A percentile compares a stretch with the other conserved stretches of the same genome.
phyloP scores from a whole-genome alignment of 2,888 invertebrate genomes.

The Dicranocentrus wangi region DNA sequence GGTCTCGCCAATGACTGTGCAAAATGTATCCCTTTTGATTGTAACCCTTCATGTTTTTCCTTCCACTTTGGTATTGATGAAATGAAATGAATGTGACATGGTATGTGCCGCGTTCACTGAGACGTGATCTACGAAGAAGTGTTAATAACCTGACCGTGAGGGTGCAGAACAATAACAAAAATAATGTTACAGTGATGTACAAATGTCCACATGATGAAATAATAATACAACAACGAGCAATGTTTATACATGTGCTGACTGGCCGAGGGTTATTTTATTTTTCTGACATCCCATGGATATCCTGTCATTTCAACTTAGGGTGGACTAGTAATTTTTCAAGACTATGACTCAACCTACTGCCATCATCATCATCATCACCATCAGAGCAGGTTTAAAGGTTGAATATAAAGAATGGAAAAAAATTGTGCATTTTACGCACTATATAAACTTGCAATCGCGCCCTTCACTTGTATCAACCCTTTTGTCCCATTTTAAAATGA shows the following conservation, averaged over 20 bases:
- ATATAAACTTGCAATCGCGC: no score
- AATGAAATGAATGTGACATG: no score
- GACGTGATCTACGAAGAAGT: slow-evolving; percentile 20
- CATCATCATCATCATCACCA: no score
- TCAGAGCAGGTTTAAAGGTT: no score
- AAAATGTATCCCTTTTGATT: no score
- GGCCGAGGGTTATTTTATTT: background rate
- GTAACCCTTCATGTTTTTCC: background rate
- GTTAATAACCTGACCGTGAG: slow-evolving; percentile 60
- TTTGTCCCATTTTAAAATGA: slow-evolving; percentile 21
- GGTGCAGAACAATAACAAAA: slow-evolving; percentile 26
- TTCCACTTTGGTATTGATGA: background rate
- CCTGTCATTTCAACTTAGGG: no score
- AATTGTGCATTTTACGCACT: no score
- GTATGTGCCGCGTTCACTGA: no score
- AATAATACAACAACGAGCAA: background rate
- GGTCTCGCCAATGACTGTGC: slow-evolving; percentile 50
- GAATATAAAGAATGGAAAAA: no score
- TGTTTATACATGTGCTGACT: no score
- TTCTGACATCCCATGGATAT: slow-evolving; percentile 9
- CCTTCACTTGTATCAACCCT: slow-evolving; percentile 8
- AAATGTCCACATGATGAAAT: slow-evolving; percentile 5
- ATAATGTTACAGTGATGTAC: slow-evolving; percentile 8
- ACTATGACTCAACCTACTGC: no score
- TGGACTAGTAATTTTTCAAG: no score